Conservation (phyloP, 2,113 vertebrate genomes). For the Myotis lucifugus region DNA sequence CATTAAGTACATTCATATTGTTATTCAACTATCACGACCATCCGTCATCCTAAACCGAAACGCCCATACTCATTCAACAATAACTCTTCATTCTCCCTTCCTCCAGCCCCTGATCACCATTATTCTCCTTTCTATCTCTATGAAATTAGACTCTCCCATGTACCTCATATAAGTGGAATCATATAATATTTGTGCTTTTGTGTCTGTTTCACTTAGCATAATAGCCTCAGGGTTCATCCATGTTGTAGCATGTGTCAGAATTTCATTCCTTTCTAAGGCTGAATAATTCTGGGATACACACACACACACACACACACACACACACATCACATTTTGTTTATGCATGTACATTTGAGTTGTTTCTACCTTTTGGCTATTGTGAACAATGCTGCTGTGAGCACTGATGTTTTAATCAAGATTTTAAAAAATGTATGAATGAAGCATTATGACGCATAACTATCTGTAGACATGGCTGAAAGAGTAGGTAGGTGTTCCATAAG, state of each 20-base stretch:
- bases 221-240: background rate
- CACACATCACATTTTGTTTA: background rate
- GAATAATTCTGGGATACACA: background rate
- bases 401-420: background rate
- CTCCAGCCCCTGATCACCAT: too few relatives aligned
- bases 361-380: background rate
- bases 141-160: background rate
- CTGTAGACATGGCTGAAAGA: background rate
- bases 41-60: background rate
- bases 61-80: background rate
- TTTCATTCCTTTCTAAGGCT: background rate
- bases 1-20: background rate
- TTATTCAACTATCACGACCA: background rate
- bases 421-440: background rate
- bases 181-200: background rate
- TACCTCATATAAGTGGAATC: background rate
- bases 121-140: background rate
- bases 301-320: rapidly evolving
- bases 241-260: background rate
- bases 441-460: background rate
- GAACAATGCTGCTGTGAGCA: background rate
- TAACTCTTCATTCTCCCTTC: background rate
- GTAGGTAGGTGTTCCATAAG: background rate
- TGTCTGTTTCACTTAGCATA: background rate
- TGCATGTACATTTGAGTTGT: background rate